phyloP scores from a whole-genome alignment of 2,113 vertebrate genomes.

The Syngnathus floridae region DNA sequence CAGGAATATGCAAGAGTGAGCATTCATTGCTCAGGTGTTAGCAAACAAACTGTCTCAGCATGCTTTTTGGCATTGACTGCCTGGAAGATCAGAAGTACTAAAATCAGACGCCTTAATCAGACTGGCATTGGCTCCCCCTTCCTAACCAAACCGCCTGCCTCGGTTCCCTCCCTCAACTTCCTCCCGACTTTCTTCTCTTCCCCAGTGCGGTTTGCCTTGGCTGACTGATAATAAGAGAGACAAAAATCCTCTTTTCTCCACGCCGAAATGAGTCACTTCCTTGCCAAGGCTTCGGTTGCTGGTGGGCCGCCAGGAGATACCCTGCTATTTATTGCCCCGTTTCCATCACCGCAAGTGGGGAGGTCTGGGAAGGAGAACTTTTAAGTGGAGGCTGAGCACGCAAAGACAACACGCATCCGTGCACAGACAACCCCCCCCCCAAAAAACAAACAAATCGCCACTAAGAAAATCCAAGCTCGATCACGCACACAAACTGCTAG shows the following conservation, averaged over 20 bases:
- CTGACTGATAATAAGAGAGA: conserved; percentile 80
- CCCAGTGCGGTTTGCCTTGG: conserved; percentile 77
- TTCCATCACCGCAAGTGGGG: conserved; percentile 68
- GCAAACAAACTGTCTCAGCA: conserved; percentile 45
- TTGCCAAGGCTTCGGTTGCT: conserved; percentile 68
- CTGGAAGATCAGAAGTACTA: conserved; percentile 30
- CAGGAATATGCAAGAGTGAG: conserved; percentile 9
- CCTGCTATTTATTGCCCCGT: conserved; percentile 75
- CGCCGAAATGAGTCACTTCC: conserved; percentile 74
- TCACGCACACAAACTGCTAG: conserved; percentile 39
- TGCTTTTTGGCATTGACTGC: conserved; percentile 29
- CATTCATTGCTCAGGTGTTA: conserved; percentile 48
- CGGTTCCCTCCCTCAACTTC: conserved; percentile 46
- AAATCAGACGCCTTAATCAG: conserved; percentile 29
- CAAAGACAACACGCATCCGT: conserved; percentile 27
- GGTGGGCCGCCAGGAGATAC: conserved; percentile 72
- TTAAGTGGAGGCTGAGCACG: conserved; percentile 43
- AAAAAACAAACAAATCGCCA: conserved; percentile 9
- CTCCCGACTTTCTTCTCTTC: conserved; percentile 48
- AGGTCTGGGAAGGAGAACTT: conserved; percentile 55
- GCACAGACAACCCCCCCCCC: conserved; percentile 14
- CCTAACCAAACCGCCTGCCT: conserved; percentile 46
- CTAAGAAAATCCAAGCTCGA: conserved; percentile 29
- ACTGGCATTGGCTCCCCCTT: conserved; percentile 24
- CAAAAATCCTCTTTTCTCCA: conserved; percentile 73